These are phyloP conservation scores for Platerodrilus igneus DNA, from an alignment of 2,888 invertebrate genomes.

Conservation along the genomic window DNA sequence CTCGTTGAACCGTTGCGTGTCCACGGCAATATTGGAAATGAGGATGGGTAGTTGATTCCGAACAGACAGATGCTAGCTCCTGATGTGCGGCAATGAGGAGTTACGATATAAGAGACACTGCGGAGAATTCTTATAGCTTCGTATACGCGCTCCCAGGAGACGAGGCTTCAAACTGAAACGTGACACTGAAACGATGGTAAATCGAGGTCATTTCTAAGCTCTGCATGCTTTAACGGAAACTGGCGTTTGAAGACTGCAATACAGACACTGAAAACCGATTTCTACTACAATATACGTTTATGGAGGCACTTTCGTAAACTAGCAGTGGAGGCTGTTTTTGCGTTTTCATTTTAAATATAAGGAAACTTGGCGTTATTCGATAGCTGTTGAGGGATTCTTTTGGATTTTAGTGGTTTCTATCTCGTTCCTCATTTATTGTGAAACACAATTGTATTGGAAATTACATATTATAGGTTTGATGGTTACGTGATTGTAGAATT, in stretches of 20 bases:
- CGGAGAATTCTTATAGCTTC: slow-evolving; percentile 30
- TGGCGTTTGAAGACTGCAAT: slow-evolving; percentile 27
- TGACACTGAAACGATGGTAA: slow-evolving; percentile 39
- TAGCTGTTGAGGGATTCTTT: too few relatives aligned
- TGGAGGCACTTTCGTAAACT: slow-evolving; percentile 14
- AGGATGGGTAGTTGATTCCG: slow-evolving; percentile 29
- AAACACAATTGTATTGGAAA: too few relatives aligned
- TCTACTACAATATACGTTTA: slow-evolving; percentile 25
- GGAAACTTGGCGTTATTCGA: too few relatives aligned
- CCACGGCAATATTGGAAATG: slow-evolving; percentile 28
- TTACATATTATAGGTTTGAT: too few relatives aligned
- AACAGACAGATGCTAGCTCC: slow-evolving; percentile 32
- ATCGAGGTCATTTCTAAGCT: slow-evolving; percentile 44
- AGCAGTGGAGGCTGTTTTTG: slow-evolving; percentile 14
- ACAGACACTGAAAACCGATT: slow-evolving; percentile 28
- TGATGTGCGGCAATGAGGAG: slow-evolving; percentile 34
- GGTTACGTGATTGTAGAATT: too few relatives aligned
- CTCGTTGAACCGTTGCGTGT: slow-evolving; percentile 34
- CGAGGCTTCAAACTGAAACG: slow-evolving; percentile 41
- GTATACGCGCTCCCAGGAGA: slow-evolving; percentile 35
- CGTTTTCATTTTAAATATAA: slow-evolving; percentile 19
- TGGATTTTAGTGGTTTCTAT: too few relatives aligned
- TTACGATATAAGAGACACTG: slow-evolving; percentile 34
- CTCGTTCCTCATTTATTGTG: too few relatives aligned
- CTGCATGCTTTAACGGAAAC: slow-evolving; percentile 38